Base-by-base conservation (phyloP, 23 tunicate species). In the Halocynthia roretzi region DNA sequence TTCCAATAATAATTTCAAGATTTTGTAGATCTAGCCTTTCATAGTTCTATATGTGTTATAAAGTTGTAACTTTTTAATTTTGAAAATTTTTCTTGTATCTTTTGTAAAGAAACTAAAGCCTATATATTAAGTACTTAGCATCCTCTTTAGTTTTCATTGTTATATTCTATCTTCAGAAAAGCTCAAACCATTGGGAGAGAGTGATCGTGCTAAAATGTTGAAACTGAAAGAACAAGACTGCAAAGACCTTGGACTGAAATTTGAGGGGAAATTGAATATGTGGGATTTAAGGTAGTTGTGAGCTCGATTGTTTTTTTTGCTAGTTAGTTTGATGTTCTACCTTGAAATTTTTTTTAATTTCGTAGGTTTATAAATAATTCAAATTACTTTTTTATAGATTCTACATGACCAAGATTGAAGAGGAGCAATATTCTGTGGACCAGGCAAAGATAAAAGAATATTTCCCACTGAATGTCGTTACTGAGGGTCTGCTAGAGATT, bases 201-300 rank as follows among this genome's bases (percentile, higher is more conserved):
- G 11, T 22, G 97, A 91, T 56, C 76, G 71, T n/a, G 77, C 71
- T 7, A 71, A 61, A 48, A 91, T 91, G 90, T 50, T 91, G 69
- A 71, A 72, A 50, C 44, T 85, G 76, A 91, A 91, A 85, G 55
- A 81, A 72, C 87, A 61, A 57, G 97, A 91, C 8, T 85, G 90
- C 57, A 66, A 71, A 71, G 40, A 71, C 10, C 40, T 20, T 21
- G 84, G 84, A 14, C 86, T 79, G 50, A 77, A 81, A 54, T 91
- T 91, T 77, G 91, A 91, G 77, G 90, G 86, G 11, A 81, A 77
- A 71, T 77, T 91, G 51, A 91, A 85, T 60, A 91, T 91, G 97
- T 91, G 97, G 97, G 97, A 91, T 71, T 60, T 85, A 12, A 85
- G 87, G 97, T 91, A 52, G 31, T 69, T n/a, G 64, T 15, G 64